A percentile compares a stretch with the other conserved stretches of the same genome.
phyloP scores from a whole-genome alignment of 2,113 vertebrate genomes.

The Silurus glanis region DNA sequence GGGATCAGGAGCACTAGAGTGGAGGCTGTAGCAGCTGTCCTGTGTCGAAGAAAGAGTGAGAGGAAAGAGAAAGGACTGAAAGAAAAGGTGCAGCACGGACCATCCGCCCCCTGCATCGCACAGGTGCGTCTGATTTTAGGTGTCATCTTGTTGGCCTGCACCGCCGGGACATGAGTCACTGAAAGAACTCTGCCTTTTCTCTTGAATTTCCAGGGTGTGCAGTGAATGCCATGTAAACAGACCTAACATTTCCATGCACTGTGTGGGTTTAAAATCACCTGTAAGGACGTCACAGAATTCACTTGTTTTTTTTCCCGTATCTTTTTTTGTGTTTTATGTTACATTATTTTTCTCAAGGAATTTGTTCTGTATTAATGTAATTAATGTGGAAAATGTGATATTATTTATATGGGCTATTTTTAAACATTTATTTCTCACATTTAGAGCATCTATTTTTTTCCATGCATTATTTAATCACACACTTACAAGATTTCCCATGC shows the following conservation, averaged over 20 bases:
- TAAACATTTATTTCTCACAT: neutral
- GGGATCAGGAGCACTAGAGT: constrained; percentile 34
- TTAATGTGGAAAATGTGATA: no score
- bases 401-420: no score
- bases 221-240: neutral
- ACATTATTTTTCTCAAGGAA: no score
- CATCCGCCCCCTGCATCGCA: neutral
- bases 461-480: neutral
- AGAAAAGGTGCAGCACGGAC: constrained; percentile 1
- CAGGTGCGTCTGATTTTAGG: constrained; percentile 22
- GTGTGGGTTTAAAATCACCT: neutral
- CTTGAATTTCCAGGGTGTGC: neutral
- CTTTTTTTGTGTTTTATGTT: neutral
- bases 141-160: neutral
- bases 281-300: neutral
- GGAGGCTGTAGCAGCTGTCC: constrained; percentile 25
- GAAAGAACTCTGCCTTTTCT: neutral
- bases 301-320: neutral
- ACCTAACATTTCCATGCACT: neutral
- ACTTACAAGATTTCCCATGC: neutral
- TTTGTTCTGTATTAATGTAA: no score
- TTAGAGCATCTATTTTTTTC: neutral
- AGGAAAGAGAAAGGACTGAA: neutral
- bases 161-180: neutral
- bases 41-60: neutral